A percentile compares a stretch with the other conserved stretches of the same genome.
Evolutionary conservation across 1,140 invertebrate species (phyloP).

Genomic region (Zaprionus inermis): DNA sequence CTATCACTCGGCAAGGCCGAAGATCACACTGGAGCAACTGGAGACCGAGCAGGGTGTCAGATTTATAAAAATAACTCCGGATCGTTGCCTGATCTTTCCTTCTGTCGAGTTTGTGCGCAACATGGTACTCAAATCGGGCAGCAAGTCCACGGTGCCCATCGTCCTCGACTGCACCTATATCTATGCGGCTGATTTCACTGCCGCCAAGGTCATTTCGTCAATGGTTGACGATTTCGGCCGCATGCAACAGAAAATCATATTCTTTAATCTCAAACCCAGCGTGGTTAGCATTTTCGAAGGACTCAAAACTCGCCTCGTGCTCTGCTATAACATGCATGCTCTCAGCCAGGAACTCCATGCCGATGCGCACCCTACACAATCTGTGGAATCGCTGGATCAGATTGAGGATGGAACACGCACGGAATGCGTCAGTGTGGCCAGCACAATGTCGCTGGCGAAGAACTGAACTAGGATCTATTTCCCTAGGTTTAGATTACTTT

Average conservation of each 20-base stretch:
- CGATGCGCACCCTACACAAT: conserved; percentile 13
- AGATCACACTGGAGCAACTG: conserved; percentile 91
- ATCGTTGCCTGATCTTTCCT: conserved; percentile 94
- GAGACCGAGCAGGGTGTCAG: conserved; percentile 87
- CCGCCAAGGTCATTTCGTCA: conserved; percentile 89
- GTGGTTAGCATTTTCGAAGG: conserved; percentile 91
- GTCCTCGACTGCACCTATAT: conserved; percentile 94
- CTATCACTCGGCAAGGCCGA: conserved; percentile 95
- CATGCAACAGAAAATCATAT: conserved; percentile 89
- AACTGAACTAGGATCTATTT: not conserved
- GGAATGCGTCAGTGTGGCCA: conserved; percentile 66
- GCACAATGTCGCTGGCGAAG: conserved; percentile 45
- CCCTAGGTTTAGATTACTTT: not conserved
- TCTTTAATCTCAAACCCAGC: conserved; percentile 92
- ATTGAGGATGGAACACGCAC: conserved; percentile 34
- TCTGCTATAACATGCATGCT: conserved; percentile 90
- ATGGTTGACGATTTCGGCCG: conserved; percentile 89
- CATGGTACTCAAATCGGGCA: conserved; percentile 91
- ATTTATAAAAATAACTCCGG: conserved; percentile 93
- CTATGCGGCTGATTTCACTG: conserved; percentile 92
- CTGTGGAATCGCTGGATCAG: conserved; percentile 57
- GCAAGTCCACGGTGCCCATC: conserved; percentile 88
- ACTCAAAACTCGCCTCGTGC: conserved; percentile 88
- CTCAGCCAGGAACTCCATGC: conserved; percentile 88
- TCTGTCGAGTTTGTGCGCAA: conserved; percentile 94